Percentiles rank a stretch among this genome's conserved stretches.
phyloP scores from a whole-genome alignment of 2,888 invertebrate species.

The Timema podura region DNA sequence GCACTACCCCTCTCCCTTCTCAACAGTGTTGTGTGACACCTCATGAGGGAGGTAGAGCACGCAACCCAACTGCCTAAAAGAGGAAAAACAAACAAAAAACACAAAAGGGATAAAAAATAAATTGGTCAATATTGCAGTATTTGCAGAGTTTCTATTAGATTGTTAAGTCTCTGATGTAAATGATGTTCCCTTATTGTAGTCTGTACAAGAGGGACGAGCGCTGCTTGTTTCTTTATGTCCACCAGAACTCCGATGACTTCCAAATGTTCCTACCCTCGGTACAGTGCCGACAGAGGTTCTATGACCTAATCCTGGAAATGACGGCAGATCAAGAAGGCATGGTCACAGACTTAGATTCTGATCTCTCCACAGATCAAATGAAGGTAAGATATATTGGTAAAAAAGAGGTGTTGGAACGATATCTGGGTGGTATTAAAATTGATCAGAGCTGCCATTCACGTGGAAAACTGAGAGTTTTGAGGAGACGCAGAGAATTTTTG shows the following conservation, averaged over 20 bases:
- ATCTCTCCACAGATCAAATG: conserved; percentile 67
- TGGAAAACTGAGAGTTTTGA: too few relatives aligned
- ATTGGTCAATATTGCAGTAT: not conserved
- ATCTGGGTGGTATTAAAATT: too few relatives aligned
- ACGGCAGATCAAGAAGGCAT: conserved; percentile 81
- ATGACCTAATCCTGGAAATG: conserved; percentile 79
- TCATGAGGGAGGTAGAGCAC: too few relatives aligned
- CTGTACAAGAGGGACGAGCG: conserved; percentile 94
- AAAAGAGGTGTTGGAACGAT: not conserved
- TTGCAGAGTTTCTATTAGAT: not conserved
- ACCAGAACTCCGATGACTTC: conserved; percentile 97
- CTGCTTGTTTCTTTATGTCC: conserved; percentile 94
- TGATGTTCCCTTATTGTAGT: conserved; percentile 49
- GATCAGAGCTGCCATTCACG: too few relatives aligned
- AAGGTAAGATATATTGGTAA: conserved; percentile 37
- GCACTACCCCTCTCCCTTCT: too few relatives aligned
- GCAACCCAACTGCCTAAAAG: not conserved
- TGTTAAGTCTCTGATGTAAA: conserved; percentile 10
- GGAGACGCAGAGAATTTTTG: too few relatives aligned
- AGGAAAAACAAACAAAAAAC: not conserved
- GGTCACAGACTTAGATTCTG: conserved; percentile 70
- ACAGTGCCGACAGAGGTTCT: conserved; percentile 75
- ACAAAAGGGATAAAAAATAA: not conserved
- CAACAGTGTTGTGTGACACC: too few relatives aligned
- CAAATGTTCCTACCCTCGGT: conserved; percentile 96